A percentile compares a stretch with the other conserved stretches of the same genome.
phyloP scores from a whole-genome alignment of 1,140 invertebrate genomes.

The Aricia agestis region DNA sequence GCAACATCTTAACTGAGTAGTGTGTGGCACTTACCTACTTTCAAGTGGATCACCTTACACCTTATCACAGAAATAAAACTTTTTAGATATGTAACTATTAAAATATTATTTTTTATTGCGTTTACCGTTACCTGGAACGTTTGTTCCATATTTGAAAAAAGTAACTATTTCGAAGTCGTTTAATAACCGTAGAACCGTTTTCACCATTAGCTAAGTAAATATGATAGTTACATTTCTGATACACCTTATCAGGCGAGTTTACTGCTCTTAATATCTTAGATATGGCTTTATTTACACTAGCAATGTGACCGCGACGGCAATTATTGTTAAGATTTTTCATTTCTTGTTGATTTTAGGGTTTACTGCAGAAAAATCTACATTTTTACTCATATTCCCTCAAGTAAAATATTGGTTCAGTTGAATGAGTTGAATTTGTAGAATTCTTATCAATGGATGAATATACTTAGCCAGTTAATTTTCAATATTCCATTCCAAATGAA shows the following conservation, averaged over 20 bases:
- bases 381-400: too few species aligned
- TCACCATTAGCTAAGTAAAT: constrained; percentile 37
- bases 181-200: constrained; percentile 29
- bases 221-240: constrained; percentile 43
- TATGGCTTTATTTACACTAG: constrained; percentile 48
- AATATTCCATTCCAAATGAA: too few species aligned
- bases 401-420: too few species aligned
- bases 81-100: background rate
- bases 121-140: background rate
- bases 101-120: background rate
- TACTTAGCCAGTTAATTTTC: too few species aligned
- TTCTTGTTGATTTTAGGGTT: constrained; percentile 26
- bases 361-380: too few species aligned
- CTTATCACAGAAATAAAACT: background rate
- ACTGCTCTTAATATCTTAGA: constrained; percentile 57
- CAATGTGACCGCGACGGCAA: constrained; percentile 42
- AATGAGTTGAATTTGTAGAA: too few species aligned
- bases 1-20: background rate
- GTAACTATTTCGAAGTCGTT: background rate
- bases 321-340: constrained; percentile 40
- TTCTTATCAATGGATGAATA: too few species aligned
- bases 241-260: constrained; percentile 48
- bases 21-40: background rate
- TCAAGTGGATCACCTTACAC: background rate
- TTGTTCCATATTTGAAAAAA: background rate